Evolutionary conservation across 2,888 invertebrate species (phyloP), one percentile per base, ranked within the genome.

Genomic region (Acleris cristana): DNA sequence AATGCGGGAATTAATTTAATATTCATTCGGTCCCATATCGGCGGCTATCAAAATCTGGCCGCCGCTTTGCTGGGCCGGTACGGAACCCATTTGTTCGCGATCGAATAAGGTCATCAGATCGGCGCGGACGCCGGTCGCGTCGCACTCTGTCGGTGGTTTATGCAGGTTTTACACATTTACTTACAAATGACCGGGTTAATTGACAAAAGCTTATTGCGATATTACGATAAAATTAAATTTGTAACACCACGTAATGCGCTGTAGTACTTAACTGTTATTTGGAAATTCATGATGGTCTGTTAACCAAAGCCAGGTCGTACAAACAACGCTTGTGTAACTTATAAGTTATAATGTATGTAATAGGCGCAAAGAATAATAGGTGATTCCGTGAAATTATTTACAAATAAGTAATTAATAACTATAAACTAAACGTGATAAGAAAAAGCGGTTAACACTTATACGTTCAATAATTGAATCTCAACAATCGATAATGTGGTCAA

Each of bases 1-100:
- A 85, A 85, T 82, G 79, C 76, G 73, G 76, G 76, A 82, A 84
- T 86, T 86, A 83, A 87, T 85, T 83, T 80, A 81, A 83, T 84
- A 84, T 87, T 84, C 81, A 85, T 85, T 78, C 77, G 74, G 72
- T 77, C 72, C 76, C 76, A 77, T 80, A 83, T 82, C 77, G 78
- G 76, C 72, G 73, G 76, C 80, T 75, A 82, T 84, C 82, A 80
- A 82, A 82, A 79, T 80, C 77, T 73, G 76, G 73, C 72, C 74
- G 73, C 73, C 72, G 73, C 78, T 78, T 74, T 73, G 79, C 77
- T 77, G 73, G 76, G 67, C 71, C 73, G 74, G 68, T 71, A 73
- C 73, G 75, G 74, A 74, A 75, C 73, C 74, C 74, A 76, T 80
- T 80, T 75, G 73, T 75, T 72, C 72, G 72, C 60, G 44, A 55